Conservation (phyloP, 2,888 invertebrate species). For the Falcaria lacertinaria region DNA sequence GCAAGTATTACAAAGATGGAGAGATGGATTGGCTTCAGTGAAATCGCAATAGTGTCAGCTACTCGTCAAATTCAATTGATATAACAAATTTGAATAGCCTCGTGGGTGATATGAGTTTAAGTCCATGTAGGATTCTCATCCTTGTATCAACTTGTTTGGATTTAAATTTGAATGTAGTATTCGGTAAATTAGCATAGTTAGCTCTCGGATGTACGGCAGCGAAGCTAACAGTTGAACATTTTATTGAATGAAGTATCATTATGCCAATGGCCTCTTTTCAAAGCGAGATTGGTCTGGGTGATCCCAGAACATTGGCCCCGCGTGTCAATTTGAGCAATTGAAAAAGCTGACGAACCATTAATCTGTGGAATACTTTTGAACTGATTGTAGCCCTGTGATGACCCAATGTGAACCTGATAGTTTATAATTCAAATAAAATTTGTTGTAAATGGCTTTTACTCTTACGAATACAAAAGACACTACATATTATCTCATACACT, state of each 20-base stretch:
- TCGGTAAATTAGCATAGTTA: background rate
- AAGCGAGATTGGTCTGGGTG: background rate
- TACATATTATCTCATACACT: too few relatives aligned
- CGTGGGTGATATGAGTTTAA: background rate
- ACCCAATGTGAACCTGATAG: too few relatives aligned
- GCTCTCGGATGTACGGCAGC: constrained; percentile 6
- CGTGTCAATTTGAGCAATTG: background rate
- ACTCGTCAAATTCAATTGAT: background rate
- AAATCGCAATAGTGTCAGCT: background rate
- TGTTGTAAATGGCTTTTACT: too few relatives aligned
- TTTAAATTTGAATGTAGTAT: background rate
- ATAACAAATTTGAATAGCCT: background rate
- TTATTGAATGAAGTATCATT: constrained; percentile 8
- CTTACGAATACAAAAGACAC: too few relatives aligned
- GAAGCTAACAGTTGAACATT: constrained; percentile 4
- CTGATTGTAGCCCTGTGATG: too few relatives aligned
- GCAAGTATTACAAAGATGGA: background rate
- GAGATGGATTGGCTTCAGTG: background rate
- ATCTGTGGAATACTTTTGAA: background rate
- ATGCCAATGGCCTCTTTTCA: background rate
- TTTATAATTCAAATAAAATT: too few relatives aligned
- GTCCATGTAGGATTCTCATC: background rate
- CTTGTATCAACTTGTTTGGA: background rate
- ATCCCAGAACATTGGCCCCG: background rate
- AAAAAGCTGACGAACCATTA: background rate